These are phyloP conservation scores for Poeciliopsis presidionis DNA, from an alignment of 2,797 vertebrate species.

Conservation along the genomic window DNA sequence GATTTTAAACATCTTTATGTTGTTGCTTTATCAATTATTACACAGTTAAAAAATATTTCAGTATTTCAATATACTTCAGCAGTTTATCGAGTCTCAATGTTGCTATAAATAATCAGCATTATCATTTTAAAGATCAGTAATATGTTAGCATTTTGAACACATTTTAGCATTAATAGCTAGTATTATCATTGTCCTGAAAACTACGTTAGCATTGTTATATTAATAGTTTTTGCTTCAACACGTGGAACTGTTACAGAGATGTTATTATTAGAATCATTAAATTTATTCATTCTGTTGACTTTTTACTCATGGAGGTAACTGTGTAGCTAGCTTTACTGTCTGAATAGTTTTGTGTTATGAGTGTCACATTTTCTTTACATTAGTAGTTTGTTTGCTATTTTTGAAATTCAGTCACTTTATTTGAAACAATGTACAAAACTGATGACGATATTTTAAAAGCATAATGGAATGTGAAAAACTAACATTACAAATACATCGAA, in stretches of 20 bases:
- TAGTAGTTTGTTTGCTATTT: background rate
- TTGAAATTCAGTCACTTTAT: background rate
- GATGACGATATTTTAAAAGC: background rate
- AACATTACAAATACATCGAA: background rate
- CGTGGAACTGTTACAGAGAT: too few relatives aligned
- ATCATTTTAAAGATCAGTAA: background rate
- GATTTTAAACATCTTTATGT: background rate
- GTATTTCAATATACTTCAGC: background rate
- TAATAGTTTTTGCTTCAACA: too few relatives aligned
- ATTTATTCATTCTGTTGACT: too few relatives aligned
- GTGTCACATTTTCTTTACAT: too few relatives aligned
- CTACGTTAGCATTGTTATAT: background rate
- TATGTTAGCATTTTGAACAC: background rate
- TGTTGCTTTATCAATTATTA: background rate
- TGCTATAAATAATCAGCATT: background rate
- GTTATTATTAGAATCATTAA: too few relatives aligned
- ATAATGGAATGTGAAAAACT: background rate
- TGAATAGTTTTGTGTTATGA: background rate
- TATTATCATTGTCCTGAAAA: background rate
- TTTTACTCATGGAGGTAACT: background rate
- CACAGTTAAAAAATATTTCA: background rate
- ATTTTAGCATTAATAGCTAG: background rate
- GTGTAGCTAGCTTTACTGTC: background rate
- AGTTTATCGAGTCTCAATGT: too few relatives aligned
- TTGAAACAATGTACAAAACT: background rate